Percentiles rank a stretch among this genome's conserved stretches.
phyloP scores from a whole-genome alignment of 2,888 invertebrate genomes.

The Dicyrtomina minuta region DNA sequence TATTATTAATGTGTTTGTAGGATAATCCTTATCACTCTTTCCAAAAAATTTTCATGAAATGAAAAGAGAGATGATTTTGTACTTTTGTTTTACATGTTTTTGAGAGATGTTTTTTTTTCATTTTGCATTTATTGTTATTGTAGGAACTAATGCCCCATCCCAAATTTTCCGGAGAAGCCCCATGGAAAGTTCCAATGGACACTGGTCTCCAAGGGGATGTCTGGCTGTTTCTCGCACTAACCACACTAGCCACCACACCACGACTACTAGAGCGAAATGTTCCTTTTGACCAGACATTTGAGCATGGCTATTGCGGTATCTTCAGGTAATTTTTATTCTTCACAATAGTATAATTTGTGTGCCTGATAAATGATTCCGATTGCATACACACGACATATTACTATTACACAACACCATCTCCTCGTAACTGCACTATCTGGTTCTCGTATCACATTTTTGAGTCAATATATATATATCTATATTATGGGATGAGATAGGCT shows the following conservation, averaged over 20 bases:
- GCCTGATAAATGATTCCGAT: no score
- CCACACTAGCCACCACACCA: conserved; percentile 68
- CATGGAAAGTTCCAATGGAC: conserved; percentile 57
- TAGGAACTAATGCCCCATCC: conserved; percentile 67
- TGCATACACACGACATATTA: no score
- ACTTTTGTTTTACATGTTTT: neutral
- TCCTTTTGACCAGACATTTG: conserved; percentile 68
- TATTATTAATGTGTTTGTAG: no score
- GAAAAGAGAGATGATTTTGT: no score
- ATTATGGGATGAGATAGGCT: no score
- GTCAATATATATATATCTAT: no score
- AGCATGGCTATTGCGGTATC: conserved; percentile 66
- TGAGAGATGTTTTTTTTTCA: neutral
- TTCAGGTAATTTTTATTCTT: no score
- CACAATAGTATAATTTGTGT: conserved; percentile 25
- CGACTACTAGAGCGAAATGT: conserved; percentile 68
- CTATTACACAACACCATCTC: no score
- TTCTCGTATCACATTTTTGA: no score
- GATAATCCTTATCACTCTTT: no score
- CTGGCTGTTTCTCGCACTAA: conserved; percentile 66
- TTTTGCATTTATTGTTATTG: conserved; percentile 54
- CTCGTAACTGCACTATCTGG: no score
- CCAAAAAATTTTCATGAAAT: no score
- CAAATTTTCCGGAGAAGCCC: conserved; percentile 54
- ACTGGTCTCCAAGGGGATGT: conserved; percentile 63